phyloP scores from a whole-genome alignment of 2,888 invertebrate genomes.

The Rhorus exstirpatorius region DNA sequence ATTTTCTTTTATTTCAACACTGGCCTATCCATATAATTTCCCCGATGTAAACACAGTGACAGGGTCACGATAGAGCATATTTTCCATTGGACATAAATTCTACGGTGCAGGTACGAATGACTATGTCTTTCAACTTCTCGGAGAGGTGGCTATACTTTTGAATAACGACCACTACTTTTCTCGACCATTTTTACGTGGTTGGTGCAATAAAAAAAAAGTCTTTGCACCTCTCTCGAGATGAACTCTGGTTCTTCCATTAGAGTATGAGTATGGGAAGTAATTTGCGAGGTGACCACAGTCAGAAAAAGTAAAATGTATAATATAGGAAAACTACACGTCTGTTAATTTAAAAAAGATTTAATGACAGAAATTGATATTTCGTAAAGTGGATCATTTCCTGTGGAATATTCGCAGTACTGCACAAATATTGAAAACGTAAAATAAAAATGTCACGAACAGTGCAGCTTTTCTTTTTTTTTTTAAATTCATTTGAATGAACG shows the following conservation, averaged over 20 bases:
- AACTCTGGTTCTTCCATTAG: background rate
- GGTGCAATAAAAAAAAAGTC: slow-evolving; percentile 4
- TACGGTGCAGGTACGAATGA: background rate
- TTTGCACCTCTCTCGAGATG: slow-evolving; percentile 4
- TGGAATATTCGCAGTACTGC: background rate
- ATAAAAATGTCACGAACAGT: background rate
- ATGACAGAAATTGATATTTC: background rate
- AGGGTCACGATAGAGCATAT: background rate
- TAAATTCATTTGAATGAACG: background rate
- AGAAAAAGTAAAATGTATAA: no score
- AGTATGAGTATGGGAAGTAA: no score
- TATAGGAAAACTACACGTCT: no score
- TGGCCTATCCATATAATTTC: slow-evolving; percentile 34
- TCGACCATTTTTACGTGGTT: background rate
- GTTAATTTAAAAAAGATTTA: background rate
- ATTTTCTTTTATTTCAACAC: slow-evolving; percentile 55
- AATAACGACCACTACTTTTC: background rate
- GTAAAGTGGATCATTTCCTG: background rate
- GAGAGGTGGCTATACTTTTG: background rate
- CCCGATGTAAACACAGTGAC: slow-evolving; percentile 12
- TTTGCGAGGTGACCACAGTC: no score
- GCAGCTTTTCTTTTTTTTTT: no score
- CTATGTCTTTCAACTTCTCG: background rate
- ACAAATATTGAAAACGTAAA: background rate
- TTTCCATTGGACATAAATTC: slow-evolving; percentile 13